These are phyloP conservation scores for Scolopax rusticola DNA, from an alignment of 2,797 vertebrate genomes.

Conservation along the genomic window DNA sequence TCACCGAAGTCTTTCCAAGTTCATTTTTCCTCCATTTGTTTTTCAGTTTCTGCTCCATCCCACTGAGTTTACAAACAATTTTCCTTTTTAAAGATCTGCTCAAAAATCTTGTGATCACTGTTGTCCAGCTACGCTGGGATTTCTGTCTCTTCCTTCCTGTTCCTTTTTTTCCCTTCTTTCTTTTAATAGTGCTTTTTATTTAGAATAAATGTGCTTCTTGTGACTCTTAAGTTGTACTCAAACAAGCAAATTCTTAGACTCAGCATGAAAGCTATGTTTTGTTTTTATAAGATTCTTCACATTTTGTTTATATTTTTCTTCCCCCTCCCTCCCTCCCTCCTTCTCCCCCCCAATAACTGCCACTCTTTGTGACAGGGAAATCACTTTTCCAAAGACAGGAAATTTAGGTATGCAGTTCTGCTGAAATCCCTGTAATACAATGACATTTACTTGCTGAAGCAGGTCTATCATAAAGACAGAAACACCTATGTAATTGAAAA, in stretches of 20 bases:
- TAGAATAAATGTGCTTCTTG: background rate
- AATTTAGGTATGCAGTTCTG: background rate
- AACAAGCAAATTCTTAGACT: background rate
- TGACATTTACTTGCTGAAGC: background rate
- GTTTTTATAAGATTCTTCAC: background rate
- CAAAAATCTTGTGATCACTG: constrained; percentile 38
- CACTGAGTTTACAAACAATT: background rate
- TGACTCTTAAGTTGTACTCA: constrained; percentile 25
- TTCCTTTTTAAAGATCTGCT: constrained; percentile 4
- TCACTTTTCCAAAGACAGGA: background rate
- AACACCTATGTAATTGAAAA: background rate
- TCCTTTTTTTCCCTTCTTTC: constrained; percentile 35
- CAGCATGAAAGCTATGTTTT: background rate
- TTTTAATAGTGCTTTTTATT: constrained; percentile 34
- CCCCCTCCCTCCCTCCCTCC: too few relatives aligned
- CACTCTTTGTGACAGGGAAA: background rate
- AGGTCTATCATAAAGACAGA: background rate
- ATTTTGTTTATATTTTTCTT: background rate
- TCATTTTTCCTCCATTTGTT: background rate
- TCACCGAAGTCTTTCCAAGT: background rate
- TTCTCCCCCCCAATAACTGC: background rate
- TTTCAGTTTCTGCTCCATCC: background rate
- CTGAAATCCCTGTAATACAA: background rate
- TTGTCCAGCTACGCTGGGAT: background rate
- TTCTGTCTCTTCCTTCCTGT: constrained; percentile 39